A percentile compares a stretch with the other conserved stretches of the same genome.
Evolutionary conservation across 2,113 vertebrate species (phyloP).

Genomic region (Sardina pilchardus): DNA sequence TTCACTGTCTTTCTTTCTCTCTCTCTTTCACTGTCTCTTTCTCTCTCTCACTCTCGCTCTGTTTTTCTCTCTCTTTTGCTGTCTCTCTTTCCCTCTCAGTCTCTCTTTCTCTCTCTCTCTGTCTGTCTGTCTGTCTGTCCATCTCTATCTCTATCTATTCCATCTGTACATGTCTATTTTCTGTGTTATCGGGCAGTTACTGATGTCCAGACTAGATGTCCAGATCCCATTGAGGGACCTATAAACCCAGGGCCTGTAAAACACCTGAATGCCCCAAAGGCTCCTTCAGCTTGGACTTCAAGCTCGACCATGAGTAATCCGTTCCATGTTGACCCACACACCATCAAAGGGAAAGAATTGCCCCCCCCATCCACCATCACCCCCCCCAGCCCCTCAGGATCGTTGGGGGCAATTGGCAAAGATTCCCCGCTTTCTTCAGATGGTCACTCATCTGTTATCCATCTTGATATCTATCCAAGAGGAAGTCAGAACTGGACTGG

Average conservation of each 20-base stretch:
- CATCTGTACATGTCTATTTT: neutral
- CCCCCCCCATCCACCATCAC: neutral
- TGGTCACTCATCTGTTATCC: neutral
- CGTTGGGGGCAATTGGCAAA: neutral
- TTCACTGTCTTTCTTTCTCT: too few relatives aligned
- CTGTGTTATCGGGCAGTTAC: neutral
- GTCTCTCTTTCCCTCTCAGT: neutral
- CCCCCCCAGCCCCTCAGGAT: neutral
- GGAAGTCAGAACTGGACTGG: neutral
- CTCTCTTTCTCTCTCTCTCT: neutral
- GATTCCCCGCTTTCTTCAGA: neutral
- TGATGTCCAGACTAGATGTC: neutral
- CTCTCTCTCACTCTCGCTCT: too few relatives aligned
- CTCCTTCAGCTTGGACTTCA: neutral
- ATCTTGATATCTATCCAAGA: neutral
- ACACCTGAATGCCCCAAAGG: neutral
- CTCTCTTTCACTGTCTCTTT: too few relatives aligned
- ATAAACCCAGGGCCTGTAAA: constrained; percentile 2
- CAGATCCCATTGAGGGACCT: neutral
- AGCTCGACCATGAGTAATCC: neutral
- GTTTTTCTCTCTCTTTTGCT: neutral
- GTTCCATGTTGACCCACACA: neutral
- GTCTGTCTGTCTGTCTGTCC: neutral
- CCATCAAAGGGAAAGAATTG: neutral
- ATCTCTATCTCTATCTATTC: neutral